Conservation (phyloP, 2,113 vertebrate species). For the Ancistrus triradiatus region DNA sequence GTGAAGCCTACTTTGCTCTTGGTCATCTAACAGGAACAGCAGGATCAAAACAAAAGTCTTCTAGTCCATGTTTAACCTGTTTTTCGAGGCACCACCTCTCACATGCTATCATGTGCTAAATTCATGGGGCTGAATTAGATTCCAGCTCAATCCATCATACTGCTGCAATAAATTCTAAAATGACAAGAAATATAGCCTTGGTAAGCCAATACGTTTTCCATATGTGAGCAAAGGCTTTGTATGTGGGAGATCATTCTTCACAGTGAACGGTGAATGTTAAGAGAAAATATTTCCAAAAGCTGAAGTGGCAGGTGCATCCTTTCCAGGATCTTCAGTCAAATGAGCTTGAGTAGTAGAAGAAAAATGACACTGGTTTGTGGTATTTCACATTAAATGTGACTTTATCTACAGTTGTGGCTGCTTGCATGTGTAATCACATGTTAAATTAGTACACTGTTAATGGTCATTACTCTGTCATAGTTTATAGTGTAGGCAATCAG, state of each 20-base stretch:
- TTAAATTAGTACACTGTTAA: too few relatives aligned
- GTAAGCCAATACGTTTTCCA: slow-evolving; percentile 36
- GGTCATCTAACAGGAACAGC: neutral
- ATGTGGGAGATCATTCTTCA: slow-evolving; percentile 29
- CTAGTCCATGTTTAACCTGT: too few relatives aligned
- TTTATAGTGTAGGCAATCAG: too few relatives aligned
- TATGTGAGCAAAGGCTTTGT: slow-evolving; percentile 22
- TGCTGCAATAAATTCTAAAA: slow-evolving; percentile 51
- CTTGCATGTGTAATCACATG: too few relatives aligned
- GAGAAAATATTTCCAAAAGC: slow-evolving; percentile 41
- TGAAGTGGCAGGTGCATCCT: slow-evolving; percentile 44
- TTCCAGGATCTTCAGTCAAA: slow-evolving; percentile 40
- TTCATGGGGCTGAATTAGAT: slow-evolving; percentile 49
- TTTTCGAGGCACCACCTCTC: neutral
- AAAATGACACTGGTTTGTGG: too few relatives aligned
- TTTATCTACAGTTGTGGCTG: too few relatives aligned
- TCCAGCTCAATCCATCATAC: slow-evolving; percentile 53
- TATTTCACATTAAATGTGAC: too few relatives aligned
- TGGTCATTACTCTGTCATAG: too few relatives aligned
- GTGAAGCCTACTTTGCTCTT: neutral
- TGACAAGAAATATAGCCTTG: slow-evolving; percentile 52
- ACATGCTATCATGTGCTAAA: slow-evolving; percentile 36
- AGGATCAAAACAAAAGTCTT: too few relatives aligned
- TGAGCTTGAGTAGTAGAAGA: slow-evolving; percentile 12
- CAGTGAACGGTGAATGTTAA: slow-evolving; percentile 12